Conservation (phyloP, 2,797 vertebrate species). For the Melopsittacus undulatus region DNA sequence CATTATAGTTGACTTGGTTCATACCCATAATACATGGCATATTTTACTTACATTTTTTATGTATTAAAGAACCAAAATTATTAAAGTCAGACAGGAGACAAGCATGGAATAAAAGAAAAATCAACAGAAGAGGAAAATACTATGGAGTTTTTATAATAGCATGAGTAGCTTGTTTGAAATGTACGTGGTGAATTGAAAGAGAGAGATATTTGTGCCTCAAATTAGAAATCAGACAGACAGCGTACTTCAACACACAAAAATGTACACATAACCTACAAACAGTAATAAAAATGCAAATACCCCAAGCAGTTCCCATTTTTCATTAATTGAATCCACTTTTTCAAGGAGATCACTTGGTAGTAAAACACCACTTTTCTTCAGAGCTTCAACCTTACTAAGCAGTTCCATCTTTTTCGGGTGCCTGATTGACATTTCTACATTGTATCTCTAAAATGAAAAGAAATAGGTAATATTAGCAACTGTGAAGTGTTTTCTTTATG, state of each 20-base stretch:
- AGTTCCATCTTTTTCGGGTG: constrained; percentile 86
- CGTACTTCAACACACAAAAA: constrained; percentile 79
- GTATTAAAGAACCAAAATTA: constrained; percentile 82
- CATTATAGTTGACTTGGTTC: constrained; percentile 83
- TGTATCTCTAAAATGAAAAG: constrained; percentile 86
- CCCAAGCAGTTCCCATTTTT: constrained; percentile 94
- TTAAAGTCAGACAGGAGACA: constrained; percentile 78
- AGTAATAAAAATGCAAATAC: constrained; percentile 87
- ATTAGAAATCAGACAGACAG: constrained; percentile 83
- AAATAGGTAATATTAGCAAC: constrained; percentile 37
- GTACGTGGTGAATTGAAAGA: constrained; percentile 75
- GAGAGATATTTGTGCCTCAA: constrained; percentile 81
- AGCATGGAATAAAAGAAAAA: constrained; percentile 73
- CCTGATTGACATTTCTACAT: constrained; percentile 90
- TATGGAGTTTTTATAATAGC: constrained; percentile 70
- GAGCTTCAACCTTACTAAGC: constrained; percentile 87
- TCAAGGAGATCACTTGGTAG: constrained; percentile 86
- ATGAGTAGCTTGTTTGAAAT: constrained; percentile 79
- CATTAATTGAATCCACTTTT: constrained; percentile 89
- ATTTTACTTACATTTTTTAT: constrained; percentile 82
- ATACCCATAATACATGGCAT: constrained; percentile 78
- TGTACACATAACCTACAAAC: constrained; percentile 80
- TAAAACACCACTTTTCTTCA: constrained; percentile 85
- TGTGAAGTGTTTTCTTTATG: not conserved
- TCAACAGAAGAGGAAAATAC: constrained; percentile 69